Conservation (phyloP, 1,140 invertebrate species). For the Linepithema humile region DNA sequence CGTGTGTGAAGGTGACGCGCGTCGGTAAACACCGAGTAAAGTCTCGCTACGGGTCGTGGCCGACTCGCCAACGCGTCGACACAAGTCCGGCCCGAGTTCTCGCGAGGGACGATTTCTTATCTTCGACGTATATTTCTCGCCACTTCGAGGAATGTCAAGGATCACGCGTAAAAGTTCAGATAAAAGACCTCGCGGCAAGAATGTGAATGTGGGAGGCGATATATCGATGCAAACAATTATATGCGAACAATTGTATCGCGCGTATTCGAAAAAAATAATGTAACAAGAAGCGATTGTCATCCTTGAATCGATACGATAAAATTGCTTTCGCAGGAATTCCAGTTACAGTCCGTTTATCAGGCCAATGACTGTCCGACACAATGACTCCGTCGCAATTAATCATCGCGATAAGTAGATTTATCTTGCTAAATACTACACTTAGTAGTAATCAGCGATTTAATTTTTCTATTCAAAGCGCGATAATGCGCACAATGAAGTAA, state of each 20-base stretch:
- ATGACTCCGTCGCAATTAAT: background rate
- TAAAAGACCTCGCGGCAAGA: background rate
- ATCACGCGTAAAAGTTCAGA: background rate
- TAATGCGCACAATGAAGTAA: background rate
- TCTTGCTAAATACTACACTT: background rate
- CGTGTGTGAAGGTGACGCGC: background rate
- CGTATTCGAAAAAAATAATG: background rate
- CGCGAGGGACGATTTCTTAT: constrained; percentile 4
- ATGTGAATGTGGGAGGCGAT: background rate
- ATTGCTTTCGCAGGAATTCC: background rate
- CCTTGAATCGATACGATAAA: background rate
- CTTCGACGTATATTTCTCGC: background rate
- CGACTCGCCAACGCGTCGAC: constrained; percentile 75
- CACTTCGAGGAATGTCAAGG: background rate
- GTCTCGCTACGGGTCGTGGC: constrained; percentile 66
- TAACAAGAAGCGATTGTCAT: background rate
- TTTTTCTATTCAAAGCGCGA: background rate
- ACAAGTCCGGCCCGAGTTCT: background rate
- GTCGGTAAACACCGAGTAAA: constrained; percentile 42
- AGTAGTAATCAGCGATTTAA: background rate
- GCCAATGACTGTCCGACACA: background rate
- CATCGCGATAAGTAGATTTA: background rate
- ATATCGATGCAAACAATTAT: background rate
- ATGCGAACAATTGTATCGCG: background rate
- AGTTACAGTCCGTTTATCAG: background rate